Evolutionary conservation across 2,797 vertebrate species (phyloP), one percentile per base, ranked within the genome.

Genomic region (Danio jaintianensis): DNA sequence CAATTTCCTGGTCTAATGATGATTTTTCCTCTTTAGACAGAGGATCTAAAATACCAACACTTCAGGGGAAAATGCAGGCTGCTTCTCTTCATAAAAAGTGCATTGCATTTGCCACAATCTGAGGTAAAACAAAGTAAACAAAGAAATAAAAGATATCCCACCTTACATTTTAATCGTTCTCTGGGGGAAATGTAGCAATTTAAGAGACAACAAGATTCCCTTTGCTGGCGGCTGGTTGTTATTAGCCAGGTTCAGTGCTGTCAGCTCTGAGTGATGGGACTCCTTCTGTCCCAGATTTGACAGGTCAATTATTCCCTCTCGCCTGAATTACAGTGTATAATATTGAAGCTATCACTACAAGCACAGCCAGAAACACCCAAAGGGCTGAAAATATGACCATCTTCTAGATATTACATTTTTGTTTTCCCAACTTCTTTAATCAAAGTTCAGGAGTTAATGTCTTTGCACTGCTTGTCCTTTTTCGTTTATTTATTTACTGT

Each of bases 291-390:
- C 85, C 87, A 78, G 82, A 53, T 82, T 62, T 93, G 91, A 92
- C 93, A 92, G 90, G 86, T 90, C 93, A 92, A 91, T 93, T 91
- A 93, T 89, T 93, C 89, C 90, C 83, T 76, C 47, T 61, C 36
- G 56, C 86, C 88, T 91, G 91, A 91, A 92, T 92, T 91, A 92
- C 91, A 91, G 88, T 85, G 52, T 89, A 87, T 90, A 89, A 91
- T 89, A 90, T 91, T 88, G 79, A 85, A 86, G 84, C 82, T 74
- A 75, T 84, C 84, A 84, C 87, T 79, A 71, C 78, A 59, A 87
- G 86, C 86, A 62, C 62, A 81, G 88, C 87, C 80, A 88, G 84
- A 90, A 90, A 91, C 87, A 87, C 85, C 91, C 89, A 22, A 81
- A 90, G 84, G 75, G 75, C 20, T 6, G 10, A 22, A 42, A 52